Evolutionary conservation across 1,140 invertebrate genomes (phyloP).

Genomic region (Drosophila gunungcola): DNA sequence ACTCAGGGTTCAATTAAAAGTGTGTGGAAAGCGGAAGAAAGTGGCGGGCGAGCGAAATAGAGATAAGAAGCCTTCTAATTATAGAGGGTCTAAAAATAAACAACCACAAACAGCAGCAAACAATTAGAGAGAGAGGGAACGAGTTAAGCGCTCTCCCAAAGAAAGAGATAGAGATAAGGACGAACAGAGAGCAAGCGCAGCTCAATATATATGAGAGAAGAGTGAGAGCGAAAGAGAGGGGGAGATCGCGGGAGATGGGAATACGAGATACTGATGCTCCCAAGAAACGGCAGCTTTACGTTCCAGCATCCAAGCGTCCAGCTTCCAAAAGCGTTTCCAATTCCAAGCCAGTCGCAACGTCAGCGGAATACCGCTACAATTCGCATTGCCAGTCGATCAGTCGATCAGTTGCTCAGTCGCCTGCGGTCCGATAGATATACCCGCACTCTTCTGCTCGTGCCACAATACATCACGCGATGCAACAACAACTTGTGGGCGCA

Average conservation of each 20-base stretch:
- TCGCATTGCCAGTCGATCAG: conserved; percentile 10
- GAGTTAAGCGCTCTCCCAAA: conserved; percentile 1
- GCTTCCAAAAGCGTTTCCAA: conserved; percentile 73
- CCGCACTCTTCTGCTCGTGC: conserved; percentile 26
- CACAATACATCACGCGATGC: conserved; percentile 54
- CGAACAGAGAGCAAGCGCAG: conserved; percentile 24
- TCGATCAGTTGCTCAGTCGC: neutral
- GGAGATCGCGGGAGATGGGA: conserved; percentile 22
- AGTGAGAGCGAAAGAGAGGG: conserved; percentile 14
- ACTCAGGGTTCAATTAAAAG: too few relatives aligned
- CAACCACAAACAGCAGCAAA: conserved; percentile 64
- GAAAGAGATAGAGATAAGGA: conserved; percentile 18
- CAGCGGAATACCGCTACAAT: conserved; percentile 37
- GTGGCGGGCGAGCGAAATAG: neutral
- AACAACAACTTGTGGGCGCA: conserved; percentile 43
- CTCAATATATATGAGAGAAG: conserved; percentile 1
- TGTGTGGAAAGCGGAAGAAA: conserved; percentile 3
- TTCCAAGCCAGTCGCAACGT: conserved; percentile 75
- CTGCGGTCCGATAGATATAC: conserved; percentile 3
- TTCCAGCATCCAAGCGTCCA: conserved; percentile 46
- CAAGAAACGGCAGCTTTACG: conserved; percentile 35
- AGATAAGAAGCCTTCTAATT: conserved; percentile 53
- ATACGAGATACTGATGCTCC: conserved; percentile 23
- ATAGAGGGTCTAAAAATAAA: conserved; percentile 75
- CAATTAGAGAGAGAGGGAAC: conserved; percentile 28